Conservation (phyloP, 2,888 invertebrate genomes). For the Eilema depressum region DNA sequence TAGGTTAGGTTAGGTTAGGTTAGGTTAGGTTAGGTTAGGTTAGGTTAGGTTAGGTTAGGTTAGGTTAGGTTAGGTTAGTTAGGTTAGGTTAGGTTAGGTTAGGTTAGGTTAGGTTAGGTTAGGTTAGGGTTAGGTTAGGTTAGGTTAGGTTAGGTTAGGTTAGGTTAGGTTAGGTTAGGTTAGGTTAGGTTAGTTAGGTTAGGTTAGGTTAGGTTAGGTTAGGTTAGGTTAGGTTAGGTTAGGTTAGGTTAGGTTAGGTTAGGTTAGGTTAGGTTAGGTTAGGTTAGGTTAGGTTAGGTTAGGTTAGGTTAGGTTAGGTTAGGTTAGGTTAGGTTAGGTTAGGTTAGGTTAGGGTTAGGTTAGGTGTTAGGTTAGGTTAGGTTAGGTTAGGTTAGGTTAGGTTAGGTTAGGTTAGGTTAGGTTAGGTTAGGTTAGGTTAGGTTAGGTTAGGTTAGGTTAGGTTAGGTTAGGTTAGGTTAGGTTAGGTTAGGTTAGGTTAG, state of each 20-base stretch:
- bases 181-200: conserved; percentile 10
- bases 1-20: conserved; percentile 37
- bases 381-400: conserved; percentile 41
- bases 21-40: conserved; percentile 39
- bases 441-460: conserved; percentile 45
- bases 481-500: conserved; percentile 41
- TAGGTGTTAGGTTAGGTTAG: conserved; percentile 30
- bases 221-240: conserved; percentile 13
- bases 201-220: conserved; percentile 11
- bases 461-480: conserved; percentile 38
- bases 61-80: conserved; percentile 31
- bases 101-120: conserved; percentile 13
- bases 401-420: conserved; percentile 47
- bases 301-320: conserved; percentile 24
- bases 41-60: conserved; percentile 34
- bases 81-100: conserved; percentile 28
- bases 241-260: conserved; percentile 12
- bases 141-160: conserved; percentile 13
- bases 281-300: conserved; percentile 13
- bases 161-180: conserved; percentile 13
- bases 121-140: conserved; percentile 11
- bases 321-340: conserved; percentile 13
- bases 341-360: conserved; percentile 19
- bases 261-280: conserved; percentile 2
- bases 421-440: conserved; percentile 43